phyloP scores from a whole-genome alignment of 2,113 vertebrate species.

The Fregetta grallaria region DNA sequence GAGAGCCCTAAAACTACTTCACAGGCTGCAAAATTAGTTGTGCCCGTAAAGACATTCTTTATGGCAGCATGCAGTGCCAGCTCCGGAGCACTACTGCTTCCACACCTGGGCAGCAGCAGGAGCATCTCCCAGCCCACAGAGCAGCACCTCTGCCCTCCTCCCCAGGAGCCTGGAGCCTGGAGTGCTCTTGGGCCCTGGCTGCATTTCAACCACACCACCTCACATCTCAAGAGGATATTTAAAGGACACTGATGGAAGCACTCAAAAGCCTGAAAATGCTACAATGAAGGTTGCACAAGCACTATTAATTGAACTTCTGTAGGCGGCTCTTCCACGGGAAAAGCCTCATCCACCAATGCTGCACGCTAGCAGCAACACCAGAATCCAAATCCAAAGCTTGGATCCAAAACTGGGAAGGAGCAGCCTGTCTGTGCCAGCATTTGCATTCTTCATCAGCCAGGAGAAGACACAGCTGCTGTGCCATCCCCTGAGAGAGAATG shows the following conservation, averaged over 20 bases:
- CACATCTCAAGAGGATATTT: not conserved
- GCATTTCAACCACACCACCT: not conserved
- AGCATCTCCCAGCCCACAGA: not conserved
- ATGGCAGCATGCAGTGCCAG: not conserved
- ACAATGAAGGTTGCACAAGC: not conserved
- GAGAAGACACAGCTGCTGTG: not conserved
- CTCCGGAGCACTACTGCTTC: not conserved
- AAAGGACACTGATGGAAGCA: not conserved
- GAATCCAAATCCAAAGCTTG: not conserved
- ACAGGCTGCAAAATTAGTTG: not conserved
- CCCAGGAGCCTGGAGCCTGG: not conserved
- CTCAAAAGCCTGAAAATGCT: not conserved
- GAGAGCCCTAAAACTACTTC: not conserved
- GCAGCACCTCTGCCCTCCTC: not conserved
- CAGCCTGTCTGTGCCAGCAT: not conserved
- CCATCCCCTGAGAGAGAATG: accelerated
- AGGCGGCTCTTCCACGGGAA: not conserved
- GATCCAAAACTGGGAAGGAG: not conserved
- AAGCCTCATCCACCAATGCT: not conserved
- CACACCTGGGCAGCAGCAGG: not conserved
- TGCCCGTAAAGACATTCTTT: not conserved
- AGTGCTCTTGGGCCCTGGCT: not conserved
- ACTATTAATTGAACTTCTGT: not conserved
- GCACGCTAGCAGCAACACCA: not conserved
- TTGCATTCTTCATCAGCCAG: not conserved